Base-by-base conservation (phyloP, 2,113 vertebrate species). In the Ceratotherium simum region DNA sequence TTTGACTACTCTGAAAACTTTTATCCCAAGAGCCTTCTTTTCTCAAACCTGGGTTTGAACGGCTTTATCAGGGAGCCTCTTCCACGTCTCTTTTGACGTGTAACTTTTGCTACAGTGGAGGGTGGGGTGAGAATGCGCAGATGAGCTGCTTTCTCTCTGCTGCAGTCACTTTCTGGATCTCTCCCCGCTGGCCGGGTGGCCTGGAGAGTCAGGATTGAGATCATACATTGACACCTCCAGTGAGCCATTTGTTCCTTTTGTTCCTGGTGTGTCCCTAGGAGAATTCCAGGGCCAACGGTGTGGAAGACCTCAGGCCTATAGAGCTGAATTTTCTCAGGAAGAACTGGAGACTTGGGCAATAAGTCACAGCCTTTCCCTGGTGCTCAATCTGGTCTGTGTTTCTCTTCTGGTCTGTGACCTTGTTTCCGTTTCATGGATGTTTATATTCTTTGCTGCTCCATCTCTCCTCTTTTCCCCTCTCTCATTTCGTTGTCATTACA, bases 381-480 rank as follows among this genome's bases (percentile, higher is more conserved):
- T 11, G 33, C 54, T 18, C 8, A 2, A 2, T 31, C 14, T 31
- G 29, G 75, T 33, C 11, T 8, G 69, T 3, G 54, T 5, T 5
- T 27, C 46, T 31, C 7, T 17, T 4, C 29, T 51, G 75, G 29
- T 51, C 29, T 31, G 16, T 48, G 2, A 20, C 58, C 81, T 39
- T 20, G 31, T 46, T 60, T 64, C 64, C 70, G 42, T 7, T 29
- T 3, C 39, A 6, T 20, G 81, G 51, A 31, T 18, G 20, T 12
- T 11, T 29, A 3, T 8, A 6, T 25, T 60, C 0, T 9, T 9
- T 20, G 2, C 36, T 33, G 27, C n/a, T 36, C 29, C 9, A 1
- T 9, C 16, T 42, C 51, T 29, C 5, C 16, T 60, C 13, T 69
- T 6, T 4, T 31, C 23, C 18, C 25, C 8, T 23, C 6, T 31